phyloP scores from a whole-genome alignment of 1,140 invertebrate species.

The Drosophila saltans region DNA sequence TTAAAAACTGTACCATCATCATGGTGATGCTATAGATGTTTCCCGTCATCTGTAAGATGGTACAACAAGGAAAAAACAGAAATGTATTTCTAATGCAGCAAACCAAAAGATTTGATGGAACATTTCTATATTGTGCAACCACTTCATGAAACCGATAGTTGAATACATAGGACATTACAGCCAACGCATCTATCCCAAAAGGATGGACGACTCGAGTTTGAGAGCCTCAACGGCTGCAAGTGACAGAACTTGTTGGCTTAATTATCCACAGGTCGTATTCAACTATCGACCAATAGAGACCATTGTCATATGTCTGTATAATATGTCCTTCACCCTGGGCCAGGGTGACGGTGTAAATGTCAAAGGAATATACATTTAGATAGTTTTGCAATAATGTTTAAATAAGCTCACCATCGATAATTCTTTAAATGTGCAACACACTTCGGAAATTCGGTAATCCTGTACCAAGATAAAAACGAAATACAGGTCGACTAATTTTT shows the following conservation, averaged over 20 bases:
- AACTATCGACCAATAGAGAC: not conserved
- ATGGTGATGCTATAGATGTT: constrained; percentile 67
- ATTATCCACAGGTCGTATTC: constrained; percentile 53
- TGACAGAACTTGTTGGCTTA: constrained; percentile 27
- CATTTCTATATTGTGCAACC: too few relatives aligned
- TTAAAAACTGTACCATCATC: constrained; percentile 66
- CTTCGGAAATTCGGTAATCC: too few relatives aligned
- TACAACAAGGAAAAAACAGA: not conserved
- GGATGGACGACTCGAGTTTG: too few relatives aligned
- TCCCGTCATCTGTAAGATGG: constrained; percentile 44
- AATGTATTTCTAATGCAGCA: not conserved
- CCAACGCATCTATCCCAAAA: too few relatives aligned
- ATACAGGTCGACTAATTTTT: too few relatives aligned
- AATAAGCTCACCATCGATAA: too few relatives aligned
- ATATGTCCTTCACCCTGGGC: not conserved
- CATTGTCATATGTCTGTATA: constrained; percentile 9
- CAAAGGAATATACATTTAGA: constrained; percentile 53
- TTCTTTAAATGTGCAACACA: too few relatives aligned
- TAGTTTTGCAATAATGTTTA: constrained; percentile 41
- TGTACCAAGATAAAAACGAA: too few relatives aligned
- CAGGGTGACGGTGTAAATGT: not conserved
- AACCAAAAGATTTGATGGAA: too few relatives aligned
- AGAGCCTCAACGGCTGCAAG: too few relatives aligned
- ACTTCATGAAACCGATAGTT: too few relatives aligned
- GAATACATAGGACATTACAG: too few relatives aligned